A percentile compares a stretch with the other conserved stretches of the same genome.
Conservation (phyloP, 1,140 invertebrate species). For the Brachionus koreanus region DNA sequence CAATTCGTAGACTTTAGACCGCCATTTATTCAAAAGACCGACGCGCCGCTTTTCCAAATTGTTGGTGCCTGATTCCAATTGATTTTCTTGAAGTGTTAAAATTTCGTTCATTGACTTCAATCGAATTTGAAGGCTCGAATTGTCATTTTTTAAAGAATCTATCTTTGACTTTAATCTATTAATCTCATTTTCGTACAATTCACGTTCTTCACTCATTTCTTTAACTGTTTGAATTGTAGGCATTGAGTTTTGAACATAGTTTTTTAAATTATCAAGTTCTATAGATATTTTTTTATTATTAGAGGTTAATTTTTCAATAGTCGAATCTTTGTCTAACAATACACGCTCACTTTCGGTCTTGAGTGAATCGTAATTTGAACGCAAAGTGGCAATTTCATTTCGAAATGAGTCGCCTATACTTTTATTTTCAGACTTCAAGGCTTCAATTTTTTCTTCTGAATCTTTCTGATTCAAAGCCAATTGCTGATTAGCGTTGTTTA, state of each 20-base stretch:
- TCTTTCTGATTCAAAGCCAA: neutral
- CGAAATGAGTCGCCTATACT: neutral
- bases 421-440: neutral
- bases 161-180: neutral
- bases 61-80: neutral
- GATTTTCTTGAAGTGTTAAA: conserved; percentile 23
- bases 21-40: conserved; percentile 21
- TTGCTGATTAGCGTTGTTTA: neutral
- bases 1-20: conserved; percentile 12
- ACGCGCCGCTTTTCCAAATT: neutral
- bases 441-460: neutral
- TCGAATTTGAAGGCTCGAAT: neutral
- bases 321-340: neutral
- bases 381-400: neutral
- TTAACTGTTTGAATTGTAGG: conserved; percentile 11
- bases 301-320: neutral
- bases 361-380: neutral
- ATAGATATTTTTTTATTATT: neutral
- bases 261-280: conserved; percentile 16
- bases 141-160: conserved; percentile 19
- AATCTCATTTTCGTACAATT: conserved; percentile 1
- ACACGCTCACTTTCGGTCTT: neutral
- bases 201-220: neutral
- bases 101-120: conserved; percentile 39
- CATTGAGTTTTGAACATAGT: conserved; percentile 26